phyloP scores from a whole-genome alignment of 2,797 vertebrate species.

The Anas acuta region DNA sequence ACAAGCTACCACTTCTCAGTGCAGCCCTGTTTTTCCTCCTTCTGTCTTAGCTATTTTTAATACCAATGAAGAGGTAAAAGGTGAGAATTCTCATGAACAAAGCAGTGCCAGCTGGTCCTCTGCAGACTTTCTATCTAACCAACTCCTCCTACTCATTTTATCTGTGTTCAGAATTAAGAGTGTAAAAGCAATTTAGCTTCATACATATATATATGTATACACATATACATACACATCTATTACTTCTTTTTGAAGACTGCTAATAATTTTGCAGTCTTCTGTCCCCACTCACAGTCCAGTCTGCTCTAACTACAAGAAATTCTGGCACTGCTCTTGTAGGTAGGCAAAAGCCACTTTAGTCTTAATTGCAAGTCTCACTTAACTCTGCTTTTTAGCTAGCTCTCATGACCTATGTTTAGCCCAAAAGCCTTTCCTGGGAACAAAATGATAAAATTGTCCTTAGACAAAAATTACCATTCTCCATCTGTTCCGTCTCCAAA shows the following conservation, averaged over 20 bases:
- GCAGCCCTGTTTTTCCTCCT: background rate
- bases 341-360: background rate
- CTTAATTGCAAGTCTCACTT: background rate
- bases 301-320: background rate
- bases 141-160: background rate
- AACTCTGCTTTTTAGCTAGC: background rate
- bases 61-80: background rate
- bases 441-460: background rate
- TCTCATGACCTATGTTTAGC: background rate
- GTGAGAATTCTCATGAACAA: background rate
- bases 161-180: background rate
- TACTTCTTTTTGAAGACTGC: background rate
- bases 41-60: background rate
- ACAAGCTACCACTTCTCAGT: background rate
- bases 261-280: background rate
- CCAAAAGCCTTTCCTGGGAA: background rate
- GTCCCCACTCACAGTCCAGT: background rate
- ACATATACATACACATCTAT: fast-evolving
- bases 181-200: background rate
- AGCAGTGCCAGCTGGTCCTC: background rate
- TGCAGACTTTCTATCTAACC: background rate
- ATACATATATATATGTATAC: fast-evolving
- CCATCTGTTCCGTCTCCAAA: background rate
- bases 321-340: background rate
- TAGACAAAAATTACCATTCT: background rate